These are phyloP conservation scores for Tetranychus piercei DNA, from an alignment of 2,888 invertebrate species.

Conservation along the genomic window DNA sequence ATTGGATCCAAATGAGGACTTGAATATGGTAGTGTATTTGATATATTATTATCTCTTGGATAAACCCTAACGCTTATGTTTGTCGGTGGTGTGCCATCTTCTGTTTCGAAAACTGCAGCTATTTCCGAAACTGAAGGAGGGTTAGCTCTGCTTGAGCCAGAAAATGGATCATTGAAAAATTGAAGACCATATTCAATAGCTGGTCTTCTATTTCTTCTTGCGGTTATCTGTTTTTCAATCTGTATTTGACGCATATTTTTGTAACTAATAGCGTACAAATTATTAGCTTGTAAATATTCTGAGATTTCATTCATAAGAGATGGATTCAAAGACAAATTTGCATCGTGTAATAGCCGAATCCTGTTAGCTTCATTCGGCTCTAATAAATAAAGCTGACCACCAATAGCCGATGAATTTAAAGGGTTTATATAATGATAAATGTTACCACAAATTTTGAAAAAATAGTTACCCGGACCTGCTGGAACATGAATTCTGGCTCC, in stretches of 20 bases:
- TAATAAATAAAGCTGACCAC: background rate
- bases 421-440: background rate
- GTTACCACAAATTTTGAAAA: background rate
- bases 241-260: background rate
- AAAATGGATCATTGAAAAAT: slow-evolving; percentile 7
- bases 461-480: background rate
- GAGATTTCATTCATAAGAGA: background rate
- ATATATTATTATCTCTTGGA: background rate
- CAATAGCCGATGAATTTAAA: background rate
- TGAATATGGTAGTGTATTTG: slow-evolving; percentile 17
- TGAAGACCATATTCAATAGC: background rate
- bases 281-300: background rate
- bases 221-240: background rate
- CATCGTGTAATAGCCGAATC: background rate
- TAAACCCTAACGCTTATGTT: slow-evolving; percentile 24
- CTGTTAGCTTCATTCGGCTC: background rate
- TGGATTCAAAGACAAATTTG: background rate
- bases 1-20: slow-evolving; percentile 27
- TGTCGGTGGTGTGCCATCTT: slow-evolving; percentile 24
- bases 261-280: background rate
- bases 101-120: slow-evolving; percentile 20
- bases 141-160: slow-evolving; percentile 16
- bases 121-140: slow-evolving; percentile 14
- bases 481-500: background rate
- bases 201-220: background rate